phyloP scores from a whole-genome alignment of 2,113 vertebrate species.

The Hippocampus guttulatus region DNA sequence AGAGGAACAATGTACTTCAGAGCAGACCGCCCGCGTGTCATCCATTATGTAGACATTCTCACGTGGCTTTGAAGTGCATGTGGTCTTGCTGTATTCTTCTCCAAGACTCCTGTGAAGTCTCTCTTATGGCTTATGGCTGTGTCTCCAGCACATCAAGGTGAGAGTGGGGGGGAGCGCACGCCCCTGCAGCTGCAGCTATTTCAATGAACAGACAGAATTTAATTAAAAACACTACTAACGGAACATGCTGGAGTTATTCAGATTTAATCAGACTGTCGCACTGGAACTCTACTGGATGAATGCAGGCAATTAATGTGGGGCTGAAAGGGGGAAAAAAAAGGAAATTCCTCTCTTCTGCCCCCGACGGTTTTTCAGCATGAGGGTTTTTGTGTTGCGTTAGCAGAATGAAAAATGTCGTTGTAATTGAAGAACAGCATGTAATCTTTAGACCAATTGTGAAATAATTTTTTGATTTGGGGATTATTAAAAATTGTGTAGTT shows the following conservation, averaged over 20 bases:
- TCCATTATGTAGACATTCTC: constrained; percentile 56
- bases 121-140: constrained; percentile 50
- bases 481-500: not conserved
- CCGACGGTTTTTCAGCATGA: constrained; percentile 16
- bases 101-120: constrained; percentile 45
- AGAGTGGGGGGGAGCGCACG: constrained; percentile 13
- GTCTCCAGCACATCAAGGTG: constrained; percentile 55
- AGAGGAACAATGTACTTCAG: constrained; percentile 50
- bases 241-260: constrained; percentile 28
- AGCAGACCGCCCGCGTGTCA: constrained; percentile 44
- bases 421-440: not conserved
- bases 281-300: constrained; percentile 31
- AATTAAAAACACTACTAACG: constrained; percentile 48
- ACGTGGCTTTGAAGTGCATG: constrained; percentile 58
- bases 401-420: not conserved
- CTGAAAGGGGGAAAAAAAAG: constrained; percentile 45
- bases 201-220: constrained; percentile 40
- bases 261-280: constrained; percentile 45
- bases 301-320: constrained; percentile 44
- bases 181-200: constrained; percentile 21
- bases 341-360: constrained; percentile 29
- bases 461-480: not conserved
- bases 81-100: constrained; percentile 42
- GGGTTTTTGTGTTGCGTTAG: constrained; percentile 3
- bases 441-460: not conserved